phyloP scores from a whole-genome alignment of 1,140 invertebrate genomes.

The Bicyclus anynana region DNA sequence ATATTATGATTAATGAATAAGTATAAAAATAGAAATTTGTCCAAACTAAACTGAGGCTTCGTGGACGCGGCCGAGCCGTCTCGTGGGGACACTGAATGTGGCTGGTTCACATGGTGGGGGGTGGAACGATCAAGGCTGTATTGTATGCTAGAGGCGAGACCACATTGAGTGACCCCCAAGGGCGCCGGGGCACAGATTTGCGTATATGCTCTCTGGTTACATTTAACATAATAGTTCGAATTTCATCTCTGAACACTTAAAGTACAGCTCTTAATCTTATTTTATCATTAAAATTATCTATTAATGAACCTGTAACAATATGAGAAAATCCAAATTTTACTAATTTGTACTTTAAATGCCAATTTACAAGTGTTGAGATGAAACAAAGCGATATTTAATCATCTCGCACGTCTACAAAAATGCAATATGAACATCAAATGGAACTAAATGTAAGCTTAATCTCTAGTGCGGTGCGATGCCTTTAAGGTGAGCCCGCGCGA shows the following conservation, averaged over 20 bases:
- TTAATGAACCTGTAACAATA: conserved; percentile 77
- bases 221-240: conserved; percentile 64
- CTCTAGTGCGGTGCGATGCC: conserved; percentile 74
- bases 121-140: neutral
- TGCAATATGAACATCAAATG: conserved; percentile 56
- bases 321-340: conserved; percentile 76
- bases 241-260: conserved; percentile 76
- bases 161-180: conserved; percentile 21
- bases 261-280: conserved; percentile 77
- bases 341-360: conserved; percentile 78
- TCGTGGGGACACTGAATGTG: conserved; percentile 47
- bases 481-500: conserved; percentile 69
- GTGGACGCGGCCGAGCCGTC: conserved; percentile 31
- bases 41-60: conserved; percentile 34
- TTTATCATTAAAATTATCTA: conserved; percentile 70
- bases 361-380: conserved; percentile 74
- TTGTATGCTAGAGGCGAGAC: neutral
- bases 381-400: conserved; percentile 59
- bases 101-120: conserved; percentile 2
- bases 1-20: conserved; percentile 16
- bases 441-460: conserved; percentile 68
- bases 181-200: conserved; percentile 35
- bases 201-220: conserved; percentile 59
- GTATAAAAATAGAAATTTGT: conserved; percentile 47
- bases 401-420: conserved; percentile 68